Evolutionary conservation across 1,140 invertebrate genomes (phyloP).

Genomic region (Drosophila lini): DNA sequence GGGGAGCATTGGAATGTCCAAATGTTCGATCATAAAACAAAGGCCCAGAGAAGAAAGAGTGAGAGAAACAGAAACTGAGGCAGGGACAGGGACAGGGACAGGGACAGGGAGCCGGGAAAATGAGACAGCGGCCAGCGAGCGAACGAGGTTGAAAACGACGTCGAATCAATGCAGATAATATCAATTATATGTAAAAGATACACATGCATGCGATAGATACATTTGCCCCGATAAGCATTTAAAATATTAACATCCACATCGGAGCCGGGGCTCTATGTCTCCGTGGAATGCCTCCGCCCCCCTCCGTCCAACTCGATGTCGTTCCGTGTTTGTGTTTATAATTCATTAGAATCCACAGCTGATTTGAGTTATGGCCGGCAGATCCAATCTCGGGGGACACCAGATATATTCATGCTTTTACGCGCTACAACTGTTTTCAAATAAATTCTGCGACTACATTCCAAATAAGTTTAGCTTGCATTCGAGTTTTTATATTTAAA

Average conservation of each 20-base stretch:
- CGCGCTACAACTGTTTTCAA: background rate
- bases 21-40: constrained; percentile 56
- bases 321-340: constrained; percentile 38
- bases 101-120: constrained; percentile 21
- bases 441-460: too few species aligned
- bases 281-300: constrained; percentile 26
- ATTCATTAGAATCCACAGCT: constrained; percentile 63
- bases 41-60: constrained; percentile 24
- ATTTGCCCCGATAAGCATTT: constrained; percentile 73
- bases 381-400: constrained; percentile 14
- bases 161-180: constrained; percentile 81
- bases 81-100: constrained; percentile 9
- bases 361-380: constrained; percentile 36
- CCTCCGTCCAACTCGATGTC: background rate
- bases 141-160: constrained; percentile 50
- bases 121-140: constrained; percentile 8
- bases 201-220: constrained; percentile 76
- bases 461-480: background rate
- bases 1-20: constrained; percentile 47
- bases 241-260: constrained; percentile 75
- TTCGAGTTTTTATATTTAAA: background rate
- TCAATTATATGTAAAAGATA: constrained; percentile 82
- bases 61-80: constrained; percentile 10
- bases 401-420: background rate
- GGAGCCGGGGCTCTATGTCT: constrained; percentile 29